phyloP scores from a whole-genome alignment of 2,797 vertebrate species.

The Agapornis canus region DNA sequence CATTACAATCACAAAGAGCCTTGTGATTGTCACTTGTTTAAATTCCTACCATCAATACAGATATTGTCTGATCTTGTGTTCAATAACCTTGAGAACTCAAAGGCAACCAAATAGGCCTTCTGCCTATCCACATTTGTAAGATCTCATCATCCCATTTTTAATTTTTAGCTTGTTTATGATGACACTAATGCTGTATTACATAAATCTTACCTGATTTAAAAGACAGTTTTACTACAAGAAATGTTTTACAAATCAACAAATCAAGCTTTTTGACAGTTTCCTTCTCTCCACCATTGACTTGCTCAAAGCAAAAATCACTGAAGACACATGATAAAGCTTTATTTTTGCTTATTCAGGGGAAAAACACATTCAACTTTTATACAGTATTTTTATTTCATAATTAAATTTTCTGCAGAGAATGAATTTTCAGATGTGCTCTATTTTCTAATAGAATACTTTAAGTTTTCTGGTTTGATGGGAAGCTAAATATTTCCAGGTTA shows the following conservation, averaged over 20 bases:
- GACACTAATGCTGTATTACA: background rate
- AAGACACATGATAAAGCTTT: background rate
- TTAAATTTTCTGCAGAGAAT: background rate
- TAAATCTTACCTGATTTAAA: background rate
- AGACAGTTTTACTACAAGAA: background rate
- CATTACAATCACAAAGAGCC: background rate
- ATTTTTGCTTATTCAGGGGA: background rate
- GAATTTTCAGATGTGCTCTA: background rate
- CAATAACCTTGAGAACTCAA: background rate
- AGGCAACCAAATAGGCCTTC: background rate
- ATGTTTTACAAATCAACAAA: background rate
- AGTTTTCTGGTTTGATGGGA: background rate
- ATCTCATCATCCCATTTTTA: background rate
- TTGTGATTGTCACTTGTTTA: background rate
- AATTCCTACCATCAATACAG: background rate
- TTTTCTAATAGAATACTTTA: background rate
- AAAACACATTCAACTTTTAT: fast-evolving
- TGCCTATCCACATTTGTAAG: background rate
- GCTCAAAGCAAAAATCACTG: background rate
- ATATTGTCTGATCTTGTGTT: background rate
- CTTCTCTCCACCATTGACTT: background rate
- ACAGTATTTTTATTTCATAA: background rate
- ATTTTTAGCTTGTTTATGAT: background rate
- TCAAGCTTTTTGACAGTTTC: background rate
- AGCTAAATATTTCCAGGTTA: background rate